A percentile compares a stretch with the other conserved stretches of the same genome.
Conservation (phyloP, 2,888 invertebrate genomes). For the Doris montereyensis region DNA sequence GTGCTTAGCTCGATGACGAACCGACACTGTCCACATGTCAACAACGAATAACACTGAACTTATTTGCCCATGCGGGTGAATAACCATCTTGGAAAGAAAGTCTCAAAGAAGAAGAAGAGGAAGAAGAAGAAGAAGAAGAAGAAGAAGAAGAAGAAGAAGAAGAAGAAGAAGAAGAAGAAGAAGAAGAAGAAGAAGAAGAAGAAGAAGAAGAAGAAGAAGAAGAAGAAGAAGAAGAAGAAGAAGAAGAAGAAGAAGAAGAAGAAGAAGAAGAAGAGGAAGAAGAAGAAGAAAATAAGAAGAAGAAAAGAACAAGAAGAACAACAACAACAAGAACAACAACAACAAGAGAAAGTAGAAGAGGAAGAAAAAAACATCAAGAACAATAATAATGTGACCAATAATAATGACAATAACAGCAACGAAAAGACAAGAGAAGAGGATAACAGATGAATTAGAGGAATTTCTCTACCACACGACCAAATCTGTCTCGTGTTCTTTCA, state of each 20-base stretch:
- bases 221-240: background rate
- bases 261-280: background rate
- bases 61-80: too few species aligned
- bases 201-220: background rate
- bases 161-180: background rate
- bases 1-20: conserved; percentile 24
- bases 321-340: background rate
- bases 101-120: too few species aligned
- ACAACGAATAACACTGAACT: too few species aligned
- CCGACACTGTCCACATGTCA: too few species aligned
- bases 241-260: background rate
- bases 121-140: background rate
- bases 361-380: background rate
- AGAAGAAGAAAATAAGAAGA: background rate
- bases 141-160: background rate
- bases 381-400: too few species aligned
- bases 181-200: background rate
- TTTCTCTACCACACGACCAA: too few species aligned
- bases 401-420: too few species aligned
- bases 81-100: too few species aligned
- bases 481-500: too few species aligned
- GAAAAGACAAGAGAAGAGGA: too few species aligned
- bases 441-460: too few species aligned
- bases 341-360: too few species aligned
- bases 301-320: background rate